Evolutionary conservation across 2,113 vertebrate genomes (phyloP), one percentile per base, ranked within the genome.

Genomic region (Crotalus helleri): DNA sequence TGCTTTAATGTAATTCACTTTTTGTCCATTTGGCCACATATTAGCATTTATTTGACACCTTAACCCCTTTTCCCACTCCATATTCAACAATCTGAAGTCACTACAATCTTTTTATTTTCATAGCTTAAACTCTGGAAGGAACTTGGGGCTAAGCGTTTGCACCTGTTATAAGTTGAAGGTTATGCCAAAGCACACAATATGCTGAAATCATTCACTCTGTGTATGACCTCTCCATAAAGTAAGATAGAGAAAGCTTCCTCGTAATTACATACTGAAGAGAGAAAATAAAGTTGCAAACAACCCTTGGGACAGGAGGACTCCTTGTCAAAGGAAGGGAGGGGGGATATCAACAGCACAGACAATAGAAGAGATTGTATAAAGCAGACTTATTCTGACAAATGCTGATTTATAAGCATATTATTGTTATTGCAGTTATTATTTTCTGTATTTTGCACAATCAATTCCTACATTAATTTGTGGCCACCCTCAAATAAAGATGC

Each of bases 1-100:
- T 91, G 69, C 59, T 91, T 0, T 95, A 97, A 95, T 95, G 58
- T 57, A 96, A 95, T 93, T 87, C n/a, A 94, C 57, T 95, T 95
- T 95, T 96, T 96, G 90, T 97, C 89, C 91, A 93, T 96, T 97
- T 97, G 91, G 44, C 23, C 93, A 93, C 94, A 91, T 95, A 94
- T 96, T 96, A 97, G 94, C 88, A 94, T 95, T 97, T 95, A 92
- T 93, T 81, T 97, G 94, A 95, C 94, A 95, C n/a, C 49, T 49
- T 95, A 92, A 92, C 93, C 90, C 95, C 96, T 96, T 97, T 15
- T 61, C 91, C 29, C 64, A 95, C 88, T 97, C 93, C 87, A 91
- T 92, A 94, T 95, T 97, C 94, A 96, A 93, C 39, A 96, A 91
- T 91, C 46, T 61, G 93, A 96, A 58, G 91, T 95, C 90, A 94